phyloP scores from a whole-genome alignment of 2,888 invertebrate genomes.

The Dasypolia templi region DNA sequence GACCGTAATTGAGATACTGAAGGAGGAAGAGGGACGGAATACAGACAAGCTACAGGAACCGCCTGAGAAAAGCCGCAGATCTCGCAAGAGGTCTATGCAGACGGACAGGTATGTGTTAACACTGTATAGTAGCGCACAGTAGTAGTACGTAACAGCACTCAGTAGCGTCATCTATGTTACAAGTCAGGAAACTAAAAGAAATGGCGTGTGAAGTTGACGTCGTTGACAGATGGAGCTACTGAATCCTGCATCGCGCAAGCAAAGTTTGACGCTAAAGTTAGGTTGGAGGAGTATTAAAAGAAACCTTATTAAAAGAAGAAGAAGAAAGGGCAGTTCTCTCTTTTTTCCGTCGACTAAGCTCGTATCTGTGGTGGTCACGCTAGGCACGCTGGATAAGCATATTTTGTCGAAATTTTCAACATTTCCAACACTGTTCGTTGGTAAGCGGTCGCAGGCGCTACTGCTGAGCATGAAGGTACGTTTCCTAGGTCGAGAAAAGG shows the following conservation, averaged over 20 bases:
- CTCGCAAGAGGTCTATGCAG: not conserved
- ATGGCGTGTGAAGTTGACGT: not conserved
- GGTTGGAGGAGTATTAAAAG: too few species aligned
- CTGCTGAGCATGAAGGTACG: too few species aligned
- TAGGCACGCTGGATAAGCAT: too few species aligned
- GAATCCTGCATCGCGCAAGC: not conserved
- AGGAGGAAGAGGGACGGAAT: constrained; percentile 17
- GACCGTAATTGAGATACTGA: not conserved
- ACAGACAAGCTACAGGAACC: not conserved
- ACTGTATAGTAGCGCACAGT: too few species aligned
- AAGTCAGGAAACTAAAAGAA: not conserved
- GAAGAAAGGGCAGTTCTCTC: too few species aligned
- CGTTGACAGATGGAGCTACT: not conserved
- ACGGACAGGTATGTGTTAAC: not conserved
- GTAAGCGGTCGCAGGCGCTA: too few species aligned
- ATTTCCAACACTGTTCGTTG: too few species aligned
- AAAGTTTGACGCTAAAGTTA: not conserved
- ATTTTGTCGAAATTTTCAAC: too few species aligned
- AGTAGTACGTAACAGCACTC: not conserved
- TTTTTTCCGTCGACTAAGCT: too few species aligned
- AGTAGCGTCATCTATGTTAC: not conserved
- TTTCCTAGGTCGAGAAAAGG: too few species aligned
- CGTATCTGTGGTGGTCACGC: too few species aligned
- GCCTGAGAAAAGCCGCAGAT: not conserved
- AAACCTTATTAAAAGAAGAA: too few species aligned